Evolutionary conservation across 2,797 vertebrate species (phyloP), one percentile per base, ranked within the genome.

Genomic region (Tiaroga cobitis): DNA sequence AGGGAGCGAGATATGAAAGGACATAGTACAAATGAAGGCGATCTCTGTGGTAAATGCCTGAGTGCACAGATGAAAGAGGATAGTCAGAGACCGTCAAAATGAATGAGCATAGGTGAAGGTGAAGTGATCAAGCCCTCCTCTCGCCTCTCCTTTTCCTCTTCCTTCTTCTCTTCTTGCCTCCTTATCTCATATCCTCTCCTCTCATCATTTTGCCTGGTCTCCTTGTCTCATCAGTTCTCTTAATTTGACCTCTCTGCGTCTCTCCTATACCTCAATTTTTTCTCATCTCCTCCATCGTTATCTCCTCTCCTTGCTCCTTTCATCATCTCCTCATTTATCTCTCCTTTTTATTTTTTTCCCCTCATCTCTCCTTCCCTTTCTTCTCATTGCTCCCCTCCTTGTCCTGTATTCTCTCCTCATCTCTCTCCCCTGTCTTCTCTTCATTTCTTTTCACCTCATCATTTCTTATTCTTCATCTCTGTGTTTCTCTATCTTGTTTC

Each of bases 31-130:
- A 86, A 86, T 63, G 29, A 77, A 81, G 84, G 67, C 61, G 16
- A 86, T 90, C 82, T 83, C 89, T 77, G 78, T 89, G 87, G 88
- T 87, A 90, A 89, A 56, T 26, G 85, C 21, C 63, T 81, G 83
- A 88, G 82, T 80, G 80, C 84, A 78, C 59, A 88, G 76, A 89
- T 88, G 81, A 88, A 89, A 89, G 84, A 54, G 68, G 34, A 78
- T 34, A 56, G 74, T 75, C n/a, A 49, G 43, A 83, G 65, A 65
- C 24, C 24, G 26, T 34, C 46, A 39, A 72, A 73, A 78, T 80
- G 32, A 80, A 84, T 68, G 81, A 34, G 43, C 9, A 65, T 26
- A 49, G 74, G 76, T 78, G 75, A 63, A 76, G 81, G 68, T 67
- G 68, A 83, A 68, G 80, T 59, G 67, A 19, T 37, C 34, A 29